These are phyloP conservation scores for Limnodromus scolopaceus DNA, from an alignment of 2,797 vertebrate species.

Conservation along the genomic window DNA sequence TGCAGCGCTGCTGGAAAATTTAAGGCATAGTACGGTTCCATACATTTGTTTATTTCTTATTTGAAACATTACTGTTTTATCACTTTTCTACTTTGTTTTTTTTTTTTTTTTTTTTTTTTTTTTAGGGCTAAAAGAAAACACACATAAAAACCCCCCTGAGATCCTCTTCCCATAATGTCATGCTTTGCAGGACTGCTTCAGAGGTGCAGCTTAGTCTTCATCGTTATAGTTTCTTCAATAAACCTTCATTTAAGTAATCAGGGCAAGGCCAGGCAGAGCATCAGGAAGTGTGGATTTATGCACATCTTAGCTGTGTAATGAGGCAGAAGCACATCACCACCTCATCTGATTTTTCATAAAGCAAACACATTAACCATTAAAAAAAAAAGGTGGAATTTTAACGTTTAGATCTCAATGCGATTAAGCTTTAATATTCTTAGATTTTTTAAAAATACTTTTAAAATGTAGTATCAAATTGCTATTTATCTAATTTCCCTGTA, in stretches of 20 bases:
- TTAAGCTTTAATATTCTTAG: neutral
- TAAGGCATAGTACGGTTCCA: neutral
- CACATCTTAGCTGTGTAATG: neutral
- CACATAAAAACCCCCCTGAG: rapidly evolving
- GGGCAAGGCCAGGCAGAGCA: neutral
- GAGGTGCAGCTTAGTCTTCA: neutral
- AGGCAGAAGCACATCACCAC: neutral
- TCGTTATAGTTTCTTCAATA: neutral
- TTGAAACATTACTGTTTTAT: slow-evolving; percentile 3
- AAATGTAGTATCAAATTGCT: neutral
- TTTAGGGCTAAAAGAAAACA: neutral
- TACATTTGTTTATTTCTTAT: neutral
- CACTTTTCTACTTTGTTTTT: neutral
- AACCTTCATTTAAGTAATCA: slow-evolving; percentile 21
- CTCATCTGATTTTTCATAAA: neutral
- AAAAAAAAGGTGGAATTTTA: neutral
- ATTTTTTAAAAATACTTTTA: neutral
- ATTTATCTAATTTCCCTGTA: neutral
- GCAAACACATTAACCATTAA: neutral
- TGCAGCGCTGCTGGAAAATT: neutral
- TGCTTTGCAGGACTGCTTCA: neutral
- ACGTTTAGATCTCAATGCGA: neutral
- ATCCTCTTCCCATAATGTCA: neutral
- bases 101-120: neutral
- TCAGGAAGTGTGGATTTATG: neutral